These are phyloP conservation scores for Desmophyllum pertusum DNA, from an alignment of 92 coral and sea anemone species.

Conservation along the genomic window DNA sequence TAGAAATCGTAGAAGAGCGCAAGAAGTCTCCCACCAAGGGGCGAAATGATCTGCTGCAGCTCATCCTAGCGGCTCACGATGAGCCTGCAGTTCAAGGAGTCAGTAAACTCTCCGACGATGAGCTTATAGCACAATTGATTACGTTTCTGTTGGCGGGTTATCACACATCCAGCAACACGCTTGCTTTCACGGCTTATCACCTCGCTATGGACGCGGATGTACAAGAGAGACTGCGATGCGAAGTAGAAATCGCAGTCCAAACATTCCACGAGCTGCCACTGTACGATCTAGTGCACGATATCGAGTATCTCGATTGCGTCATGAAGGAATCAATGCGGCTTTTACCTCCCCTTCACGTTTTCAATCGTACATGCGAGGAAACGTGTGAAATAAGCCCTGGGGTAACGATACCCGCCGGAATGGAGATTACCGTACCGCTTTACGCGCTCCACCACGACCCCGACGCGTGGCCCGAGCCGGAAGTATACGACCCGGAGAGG, in stretches of 20 bases:
- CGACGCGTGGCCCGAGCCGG: conserved; percentile 73
- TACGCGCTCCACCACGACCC: conserved; percentile 70
- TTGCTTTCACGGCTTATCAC: conserved; percentile 59
- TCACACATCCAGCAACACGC: conserved; percentile 61
- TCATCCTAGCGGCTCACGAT: conserved; percentile 33
- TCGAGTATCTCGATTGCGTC: conserved; percentile 80
- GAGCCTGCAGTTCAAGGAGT: conserved; percentile 46
- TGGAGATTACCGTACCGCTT: conserved; percentile 58
- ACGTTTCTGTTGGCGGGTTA: conserved; percentile 56
- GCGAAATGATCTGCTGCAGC: conserved; percentile 25
- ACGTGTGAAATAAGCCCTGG: conserved; percentile 47
- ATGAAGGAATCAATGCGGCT: conserved; percentile 68
- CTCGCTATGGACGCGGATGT: conserved; percentile 70
- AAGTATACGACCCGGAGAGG: conserved; percentile 77
- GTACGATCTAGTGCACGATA: conserved; percentile 68
- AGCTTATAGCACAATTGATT: conserved; percentile 51
- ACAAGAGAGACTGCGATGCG: conserved; percentile 52
- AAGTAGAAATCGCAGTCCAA: conserved; percentile 50
- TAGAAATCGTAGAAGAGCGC: conserved; percentile 22
- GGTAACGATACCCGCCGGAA: conserved; percentile 68
- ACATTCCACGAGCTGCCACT: conserved; percentile 55
- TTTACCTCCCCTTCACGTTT: conserved; percentile 52
- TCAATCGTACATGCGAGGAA: conserved; percentile 55
- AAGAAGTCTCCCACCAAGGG: conserved; percentile 8
- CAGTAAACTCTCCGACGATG: conserved; percentile 51